Base-by-base conservation (phyloP, 2,113 vertebrate species). In the Bujurquina vittata region DNA sequence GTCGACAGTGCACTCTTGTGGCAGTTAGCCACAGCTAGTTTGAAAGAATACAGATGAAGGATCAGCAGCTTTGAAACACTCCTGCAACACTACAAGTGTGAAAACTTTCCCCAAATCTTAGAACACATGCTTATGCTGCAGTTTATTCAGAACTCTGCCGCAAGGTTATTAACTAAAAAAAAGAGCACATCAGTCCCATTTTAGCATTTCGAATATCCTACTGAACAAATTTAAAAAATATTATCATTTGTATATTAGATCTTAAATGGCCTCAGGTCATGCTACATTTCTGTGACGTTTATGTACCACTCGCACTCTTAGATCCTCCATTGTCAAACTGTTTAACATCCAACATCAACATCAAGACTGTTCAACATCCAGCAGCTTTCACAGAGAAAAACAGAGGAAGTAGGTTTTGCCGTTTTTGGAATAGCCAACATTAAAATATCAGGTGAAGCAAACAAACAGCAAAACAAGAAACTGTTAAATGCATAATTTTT, bases 1-100 rank as follows among this genome's bases (percentile, higher is more conserved):
- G 57, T 37, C 33, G 23, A 79, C 76, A 75, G 46, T 54, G 46
- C 67, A 72, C 67, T 78, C 72, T 81, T 4, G 58, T 82, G 74
- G 80, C 18, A 14, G 22, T 31, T 26, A 23, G 23, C 18, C n/a
- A 26, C 40, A 15, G 54, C 10, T 33, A 20, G 17, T 46, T 52
- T 23, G 52, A 23, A 12, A 59, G 46, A 22, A 77, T 49, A 49
- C 4, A 1, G 1, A 72, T 54, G 46, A 67, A 65, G 59, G 23
- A 43, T 29, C 10, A 3, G 0, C 18, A 62, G 26, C 59, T 22
- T 14, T 63, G 12, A 35, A 35, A 49, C 23, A 67, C 10, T 58
- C 11, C 29, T 3, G 9, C 33, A 29, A 62, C 17, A 46, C 18
- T 67, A 26, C 63, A 67, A 69, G 49, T 20, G 65, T 20, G 5